A percentile compares a stretch with the other conserved stretches of the same genome.
Evolutionary conservation across 2,888 invertebrate species (phyloP).

Genomic region (Physocephala rufipes): DNA sequence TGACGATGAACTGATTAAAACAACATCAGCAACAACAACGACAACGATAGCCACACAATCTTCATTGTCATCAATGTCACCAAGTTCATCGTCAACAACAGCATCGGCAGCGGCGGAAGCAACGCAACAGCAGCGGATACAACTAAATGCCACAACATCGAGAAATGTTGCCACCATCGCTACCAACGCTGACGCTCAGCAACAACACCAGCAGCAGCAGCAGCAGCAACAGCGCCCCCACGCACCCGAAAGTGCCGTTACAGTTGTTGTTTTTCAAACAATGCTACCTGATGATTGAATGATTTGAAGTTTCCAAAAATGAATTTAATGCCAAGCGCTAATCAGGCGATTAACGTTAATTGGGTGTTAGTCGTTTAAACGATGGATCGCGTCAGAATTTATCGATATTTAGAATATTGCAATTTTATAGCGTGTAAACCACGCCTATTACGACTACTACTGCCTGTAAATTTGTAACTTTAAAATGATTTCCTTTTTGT

Average conservation of each 20-base stretch:
- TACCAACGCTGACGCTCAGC: slow-evolving; percentile 26
- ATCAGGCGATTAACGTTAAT: slow-evolving; percentile 11
- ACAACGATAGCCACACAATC: slow-evolving; percentile 42
- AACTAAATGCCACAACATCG: slow-evolving; percentile 39
- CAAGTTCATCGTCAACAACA: slow-evolving; percentile 41
- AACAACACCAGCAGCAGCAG: slow-evolving; percentile 24
- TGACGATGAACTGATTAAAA: slow-evolving; percentile 52
- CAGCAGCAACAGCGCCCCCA: slow-evolving; percentile 31
- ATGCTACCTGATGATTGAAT: slow-evolving; percentile 68
- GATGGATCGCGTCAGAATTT: no score
- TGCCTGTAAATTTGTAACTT: slow-evolving; percentile 20
- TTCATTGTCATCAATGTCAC: slow-evolving; percentile 40
- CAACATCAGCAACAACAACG: slow-evolving; percentile 41
- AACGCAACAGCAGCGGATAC: slow-evolving; percentile 42
- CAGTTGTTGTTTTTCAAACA: slow-evolving; percentile 68
- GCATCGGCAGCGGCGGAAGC: slow-evolving; percentile 22
- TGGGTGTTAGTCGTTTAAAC: no score
- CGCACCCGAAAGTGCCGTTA: slow-evolving; percentile 63
- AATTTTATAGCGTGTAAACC: neutral
- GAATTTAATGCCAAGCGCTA: slow-evolving; percentile 38
- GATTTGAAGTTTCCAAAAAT: no score
- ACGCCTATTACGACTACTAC: neutral
- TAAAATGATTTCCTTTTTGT: slow-evolving; percentile 11
- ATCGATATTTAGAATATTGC: slow-evolving; percentile 11
- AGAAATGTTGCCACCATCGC: slow-evolving; percentile 21